A percentile compares a stretch with the other conserved stretches of the same genome.
These are phyloP conservation scores for Leptobrachium ailaonicum DNA, from an alignment of 2,113 vertebrate genomes.

Conservation along the genomic window DNA sequence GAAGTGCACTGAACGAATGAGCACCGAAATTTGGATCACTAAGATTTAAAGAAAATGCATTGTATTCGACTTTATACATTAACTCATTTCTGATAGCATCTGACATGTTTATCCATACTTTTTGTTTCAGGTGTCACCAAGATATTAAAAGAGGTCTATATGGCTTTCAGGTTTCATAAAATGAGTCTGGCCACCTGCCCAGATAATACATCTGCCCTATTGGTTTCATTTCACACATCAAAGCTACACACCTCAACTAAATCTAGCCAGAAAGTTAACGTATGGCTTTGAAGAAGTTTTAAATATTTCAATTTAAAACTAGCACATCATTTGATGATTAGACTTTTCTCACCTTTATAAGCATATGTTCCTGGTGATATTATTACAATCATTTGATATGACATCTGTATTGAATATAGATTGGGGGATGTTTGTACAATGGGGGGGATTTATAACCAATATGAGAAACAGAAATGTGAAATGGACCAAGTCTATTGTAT, in stretches of 20 bases:
- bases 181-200: slow-evolving; percentile 39
- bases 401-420: too few species aligned
- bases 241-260: slow-evolving; percentile 27
- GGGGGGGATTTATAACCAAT: too few species aligned
- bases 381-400: too few species aligned
- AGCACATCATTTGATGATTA: slow-evolving; percentile 35
- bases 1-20: too few species aligned
- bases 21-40: too few species aligned
- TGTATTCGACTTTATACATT: too few species aligned
- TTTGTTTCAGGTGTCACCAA: slow-evolving; percentile 30
- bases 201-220: slow-evolving; percentile 42
- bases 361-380: slow-evolving; percentile 5
- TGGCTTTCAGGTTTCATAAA: slow-evolving; percentile 23
- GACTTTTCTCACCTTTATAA: slow-evolving; percentile 20
- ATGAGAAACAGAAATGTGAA: too few species aligned
- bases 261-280: slow-evolving; percentile 18
- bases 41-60: too few species aligned
- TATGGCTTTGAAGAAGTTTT: slow-evolving; percentile 40
- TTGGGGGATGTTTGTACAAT: too few species aligned
- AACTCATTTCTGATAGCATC: not conserved
- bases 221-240: slow-evolving; percentile 33
- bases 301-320: slow-evolving; percentile 39
- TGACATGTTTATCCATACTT: slow-evolving; percentile 14
- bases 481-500: too few species aligned
- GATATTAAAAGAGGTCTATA: slow-evolving; percentile 9